phyloP scores from a whole-genome alignment of 30 jellyfish, hydroid and myxozoan genomes.

The Chironex yamaguchii region DNA sequence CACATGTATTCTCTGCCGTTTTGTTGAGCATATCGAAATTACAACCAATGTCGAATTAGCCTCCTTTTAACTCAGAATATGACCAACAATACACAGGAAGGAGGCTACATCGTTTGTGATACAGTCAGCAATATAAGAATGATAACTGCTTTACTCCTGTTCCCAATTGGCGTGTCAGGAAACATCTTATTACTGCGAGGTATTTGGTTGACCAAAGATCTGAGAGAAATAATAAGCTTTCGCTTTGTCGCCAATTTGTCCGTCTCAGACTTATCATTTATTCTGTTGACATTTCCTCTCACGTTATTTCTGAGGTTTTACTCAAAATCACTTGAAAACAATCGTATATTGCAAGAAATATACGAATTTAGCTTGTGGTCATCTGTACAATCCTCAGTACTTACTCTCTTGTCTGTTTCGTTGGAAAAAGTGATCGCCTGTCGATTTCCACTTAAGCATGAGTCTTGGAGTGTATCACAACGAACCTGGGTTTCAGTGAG shows the following conservation, averaged over 20 bases:
- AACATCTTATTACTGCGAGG: slow-evolving; percentile 53
- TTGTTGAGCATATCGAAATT: no score
- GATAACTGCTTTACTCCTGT: slow-evolving; percentile 8
- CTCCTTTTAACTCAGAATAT: no score
- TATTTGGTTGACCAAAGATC: slow-evolving; percentile 17
- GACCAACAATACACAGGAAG: no score
- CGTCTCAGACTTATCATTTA: slow-evolving; percentile 14
- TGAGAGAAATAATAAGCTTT: slow-evolving; percentile 60
- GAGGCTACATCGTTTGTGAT: no score
- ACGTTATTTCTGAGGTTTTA: background rate
- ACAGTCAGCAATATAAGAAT: slow-evolving; percentile 3
- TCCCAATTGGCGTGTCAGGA: slow-evolving; percentile 53
- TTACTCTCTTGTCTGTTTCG: slow-evolving; percentile 55
- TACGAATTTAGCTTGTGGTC: slow-evolving; percentile 10
- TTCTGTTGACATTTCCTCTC: slow-evolving; percentile 35
- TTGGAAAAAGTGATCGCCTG: slow-evolving; percentile 74
- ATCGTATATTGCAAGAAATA: background rate
- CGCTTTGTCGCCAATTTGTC: slow-evolving; percentile 63
- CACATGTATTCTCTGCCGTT: no score
- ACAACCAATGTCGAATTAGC: no score
- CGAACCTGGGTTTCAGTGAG: background rate
- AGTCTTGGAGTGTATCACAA: background rate
- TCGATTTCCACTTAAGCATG: slow-evolving; percentile 52
- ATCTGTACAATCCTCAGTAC: slow-evolving; percentile 24
- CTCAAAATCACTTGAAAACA: background rate